Base-by-base conservation (phyloP, 2,797 vertebrate genomes). In the Helarctos malayanus region DNA sequence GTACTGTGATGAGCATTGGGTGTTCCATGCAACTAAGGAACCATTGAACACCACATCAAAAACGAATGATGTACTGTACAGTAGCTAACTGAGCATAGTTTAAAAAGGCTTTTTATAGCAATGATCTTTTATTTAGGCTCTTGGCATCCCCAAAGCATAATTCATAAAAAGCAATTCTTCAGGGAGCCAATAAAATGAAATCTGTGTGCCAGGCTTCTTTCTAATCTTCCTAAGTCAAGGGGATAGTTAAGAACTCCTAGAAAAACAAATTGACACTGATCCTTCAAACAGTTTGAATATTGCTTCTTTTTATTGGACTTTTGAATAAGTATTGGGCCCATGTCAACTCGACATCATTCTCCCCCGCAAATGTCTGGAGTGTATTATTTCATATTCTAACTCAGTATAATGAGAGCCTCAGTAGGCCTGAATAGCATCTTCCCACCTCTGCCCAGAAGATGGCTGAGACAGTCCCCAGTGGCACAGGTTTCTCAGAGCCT, bases 271-370 rank as follows among this genome's bases (percentile, higher is more conserved):
- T 65, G 49, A 71, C 35, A 45, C 2, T 35, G 18, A 85, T 76
- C 47, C 73, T 85, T 92, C 54, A 35, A 63, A 63, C 16, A 27
- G 1, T 45, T 85, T 96, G 23, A 93, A 91, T 85, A 35, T 9
- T 32, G 14, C 89, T 82, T 75, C 61, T 96, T 89, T 29, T 61
- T 18, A 45, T 61, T 95, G 41, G 35, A 69, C 52, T 97, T 93
- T 38, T 79, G 35, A 81, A 16, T 41, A 88, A 95, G 45, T 68
- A 57, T n/a, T 75, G 45, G 35, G 29, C 27, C 59, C 15, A 69
- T 76, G 9, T 82, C 52, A 59, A 3, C 45, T 57, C 84, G 81
- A 79, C 54, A n/a, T 89, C 76, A 45, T 47, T 23, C 12, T 45
- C n/a, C 16, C 35, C 15, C n/a, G 45, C 11, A 71, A 86, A 56